Conservation (phyloP, 2,888 invertebrate species). For the Cantharis flavilabris region DNA sequence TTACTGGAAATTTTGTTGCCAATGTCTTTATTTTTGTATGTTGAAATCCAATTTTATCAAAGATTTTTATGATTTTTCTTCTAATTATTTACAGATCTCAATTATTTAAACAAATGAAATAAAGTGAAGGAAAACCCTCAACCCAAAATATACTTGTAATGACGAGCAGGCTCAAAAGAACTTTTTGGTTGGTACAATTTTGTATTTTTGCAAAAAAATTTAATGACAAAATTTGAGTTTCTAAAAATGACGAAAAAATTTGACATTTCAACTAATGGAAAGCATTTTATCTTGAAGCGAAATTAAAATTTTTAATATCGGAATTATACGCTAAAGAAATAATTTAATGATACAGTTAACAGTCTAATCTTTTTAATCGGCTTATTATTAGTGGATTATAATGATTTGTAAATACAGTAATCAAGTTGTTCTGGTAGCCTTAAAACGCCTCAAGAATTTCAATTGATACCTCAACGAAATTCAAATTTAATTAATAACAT, state of each 20-base stretch:
- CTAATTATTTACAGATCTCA: too few relatives aligned
- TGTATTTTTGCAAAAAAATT: too few relatives aligned
- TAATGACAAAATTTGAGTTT: too few relatives aligned
- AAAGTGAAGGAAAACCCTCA: too few relatives aligned
- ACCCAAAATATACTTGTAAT: too few relatives aligned
- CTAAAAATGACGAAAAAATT: neutral
- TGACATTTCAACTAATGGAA: neutral
- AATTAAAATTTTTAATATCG: neutral
- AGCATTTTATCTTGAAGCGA: neutral
- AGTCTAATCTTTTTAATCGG: conserved; percentile 10
- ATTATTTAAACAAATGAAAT: too few relatives aligned
- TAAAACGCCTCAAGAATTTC: conserved; percentile 2
- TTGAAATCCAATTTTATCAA: too few relatives aligned
- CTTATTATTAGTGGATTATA: conserved; percentile 22
- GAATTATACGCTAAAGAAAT: conserved; percentile 12
- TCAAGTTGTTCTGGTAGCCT: conserved; percentile 15
- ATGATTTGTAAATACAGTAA: conserved; percentile 24
- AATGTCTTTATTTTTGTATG: too few relatives aligned
- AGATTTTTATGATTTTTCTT: too few relatives aligned
- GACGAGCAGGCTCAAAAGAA: too few relatives aligned
- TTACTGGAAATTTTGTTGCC: too few relatives aligned
- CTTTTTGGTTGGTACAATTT: too few relatives aligned
- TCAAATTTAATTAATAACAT: conserved; percentile 12
- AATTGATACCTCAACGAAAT: conserved; percentile 16
- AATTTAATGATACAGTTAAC: conserved; percentile 19